phyloP scores from a whole-genome alignment of 2,797 vertebrate genomes.

The Pangasius krempfi region DNA sequence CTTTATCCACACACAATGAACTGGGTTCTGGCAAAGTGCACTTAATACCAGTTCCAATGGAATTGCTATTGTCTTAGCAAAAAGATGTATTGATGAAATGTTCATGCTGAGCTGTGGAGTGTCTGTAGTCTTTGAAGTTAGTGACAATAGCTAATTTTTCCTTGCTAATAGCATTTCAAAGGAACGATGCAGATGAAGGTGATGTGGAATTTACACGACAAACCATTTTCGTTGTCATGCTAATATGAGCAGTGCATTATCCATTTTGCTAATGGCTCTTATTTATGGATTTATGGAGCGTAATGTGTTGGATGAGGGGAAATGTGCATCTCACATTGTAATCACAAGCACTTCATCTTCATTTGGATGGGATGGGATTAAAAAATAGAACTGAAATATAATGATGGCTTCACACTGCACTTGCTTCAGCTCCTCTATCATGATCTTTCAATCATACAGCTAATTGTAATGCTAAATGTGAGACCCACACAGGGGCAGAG shows the following conservation, averaged over 20 bases:
- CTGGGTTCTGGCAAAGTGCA: conserved; percentile 60
- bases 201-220: conserved; percentile 67
- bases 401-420: background rate
- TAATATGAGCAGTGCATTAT: conserved; percentile 64
- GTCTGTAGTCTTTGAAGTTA: conserved; percentile 60
- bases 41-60: conserved; percentile 55
- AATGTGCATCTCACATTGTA: background rate
- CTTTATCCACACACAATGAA: conserved; percentile 51
- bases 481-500: background rate
- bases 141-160: conserved; percentile 57
- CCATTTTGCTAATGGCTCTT: conserved; percentile 62
- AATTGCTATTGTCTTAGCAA: conserved; percentile 61
- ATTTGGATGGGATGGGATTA: background rate
- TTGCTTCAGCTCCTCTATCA: background rate
- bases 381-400: background rate
- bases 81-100: conserved; percentile 56
- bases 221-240: conserved; percentile 66
- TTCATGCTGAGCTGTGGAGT: conserved; percentile 35
- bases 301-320: conserved; percentile 61
- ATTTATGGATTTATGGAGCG: conserved; percentile 57
- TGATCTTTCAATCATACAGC: background rate
- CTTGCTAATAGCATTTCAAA: conserved; percentile 69
- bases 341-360: background rate
- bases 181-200: conserved; percentile 56
- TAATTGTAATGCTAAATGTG: background rate